Conservation (phyloP, 2,888 invertebrate genomes). For the Antheraea yamamai region DNA sequence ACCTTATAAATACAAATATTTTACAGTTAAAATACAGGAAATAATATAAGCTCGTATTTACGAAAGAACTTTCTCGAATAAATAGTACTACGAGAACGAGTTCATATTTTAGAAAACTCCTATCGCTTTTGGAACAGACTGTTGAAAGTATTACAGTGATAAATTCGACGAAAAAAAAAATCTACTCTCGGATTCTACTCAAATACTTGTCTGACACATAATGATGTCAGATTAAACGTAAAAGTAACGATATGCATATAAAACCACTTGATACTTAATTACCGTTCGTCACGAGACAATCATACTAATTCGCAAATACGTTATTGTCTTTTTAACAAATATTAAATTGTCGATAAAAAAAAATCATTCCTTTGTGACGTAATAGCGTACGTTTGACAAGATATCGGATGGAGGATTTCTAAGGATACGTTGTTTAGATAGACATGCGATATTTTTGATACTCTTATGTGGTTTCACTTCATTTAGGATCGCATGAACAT, state of each 20-base stretch:
- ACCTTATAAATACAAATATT: background rate
- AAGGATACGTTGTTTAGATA: no score
- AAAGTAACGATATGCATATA: background rate
- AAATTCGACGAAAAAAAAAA: background rate
- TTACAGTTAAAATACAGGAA: background rate
- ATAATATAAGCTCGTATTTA: background rate
- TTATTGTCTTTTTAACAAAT: background rate
- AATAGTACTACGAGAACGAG: background rate
- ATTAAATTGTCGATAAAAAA: background rate
- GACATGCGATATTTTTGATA: no score
- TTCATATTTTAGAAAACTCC: background rate
- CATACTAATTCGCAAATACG: background rate
- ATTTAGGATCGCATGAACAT: background rate
- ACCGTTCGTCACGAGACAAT: background rate
- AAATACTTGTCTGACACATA: background rate
- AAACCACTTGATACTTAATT: background rate
- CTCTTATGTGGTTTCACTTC: background rate
- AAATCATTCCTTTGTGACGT: background rate
- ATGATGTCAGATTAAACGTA: background rate
- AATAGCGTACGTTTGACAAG: no score
- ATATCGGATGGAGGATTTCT: no score
- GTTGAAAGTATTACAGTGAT: background rate
- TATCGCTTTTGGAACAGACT: background rate
- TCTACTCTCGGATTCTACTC: background rate
- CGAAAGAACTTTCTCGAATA: background rate